These are phyloP conservation scores for Pelodytes ibericus DNA, from an alignment of 2,797 vertebrate genomes.

Conservation along the genomic window DNA sequence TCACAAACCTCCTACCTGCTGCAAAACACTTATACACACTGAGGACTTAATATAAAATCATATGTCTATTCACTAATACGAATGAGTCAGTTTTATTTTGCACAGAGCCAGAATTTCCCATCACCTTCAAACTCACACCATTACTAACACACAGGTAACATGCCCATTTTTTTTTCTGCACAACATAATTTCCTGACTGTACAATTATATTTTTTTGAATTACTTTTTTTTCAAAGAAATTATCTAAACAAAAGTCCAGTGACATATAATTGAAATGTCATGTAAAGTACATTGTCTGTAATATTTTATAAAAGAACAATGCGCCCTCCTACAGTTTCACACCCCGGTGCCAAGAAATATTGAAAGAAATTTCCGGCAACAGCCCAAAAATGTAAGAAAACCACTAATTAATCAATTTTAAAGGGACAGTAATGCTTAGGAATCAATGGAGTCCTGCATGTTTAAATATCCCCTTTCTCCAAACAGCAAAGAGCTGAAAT, in stretches of 20 bases:
- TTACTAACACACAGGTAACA: neutral
- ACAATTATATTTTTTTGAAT: neutral
- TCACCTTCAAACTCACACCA: neutral
- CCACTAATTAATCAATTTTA: constrained; percentile 4
- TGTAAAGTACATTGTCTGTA: neutral
- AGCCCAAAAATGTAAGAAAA: neutral
- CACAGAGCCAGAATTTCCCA: neutral
- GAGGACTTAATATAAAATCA: too few relatives aligned
- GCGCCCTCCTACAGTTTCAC: neutral
- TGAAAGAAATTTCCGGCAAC: neutral
- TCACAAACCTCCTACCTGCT: too few relatives aligned
- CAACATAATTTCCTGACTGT: neutral
- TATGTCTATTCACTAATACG: neutral
- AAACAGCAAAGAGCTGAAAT: too few relatives aligned
- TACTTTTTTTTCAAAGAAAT: constrained; percentile 4
- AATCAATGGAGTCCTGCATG: neutral
- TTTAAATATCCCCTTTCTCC: neutral
- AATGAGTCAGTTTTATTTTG: too few relatives aligned
- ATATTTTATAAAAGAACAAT: constrained; percentile 16
- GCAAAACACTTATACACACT: too few relatives aligned
- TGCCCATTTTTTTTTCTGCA: neutral
- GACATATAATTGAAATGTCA: constrained; percentile 9
- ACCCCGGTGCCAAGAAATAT: neutral
- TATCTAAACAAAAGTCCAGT: constrained; percentile 14
- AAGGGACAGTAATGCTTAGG: neutral